These are phyloP conservation scores for Rana temporaria DNA, from an alignment of 2,113 vertebrate species.

Conservation along the genomic window DNA sequence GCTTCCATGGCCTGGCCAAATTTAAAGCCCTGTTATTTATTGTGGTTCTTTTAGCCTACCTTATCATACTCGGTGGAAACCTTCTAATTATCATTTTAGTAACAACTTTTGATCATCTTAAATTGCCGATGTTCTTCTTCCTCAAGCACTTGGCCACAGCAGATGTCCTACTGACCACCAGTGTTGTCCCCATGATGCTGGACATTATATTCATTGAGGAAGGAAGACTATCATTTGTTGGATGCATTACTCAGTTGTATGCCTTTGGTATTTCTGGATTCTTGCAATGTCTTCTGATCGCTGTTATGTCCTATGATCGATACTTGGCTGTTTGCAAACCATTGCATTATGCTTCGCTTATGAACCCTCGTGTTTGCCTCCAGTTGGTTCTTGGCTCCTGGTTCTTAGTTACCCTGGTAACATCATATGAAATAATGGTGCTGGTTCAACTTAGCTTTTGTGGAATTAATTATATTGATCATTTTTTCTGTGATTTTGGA, in stretches of 20 bases:
- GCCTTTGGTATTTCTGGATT: not conserved
- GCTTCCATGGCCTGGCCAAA: not conserved
- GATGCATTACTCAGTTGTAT: constrained; percentile 8
- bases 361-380: constrained; percentile 13
- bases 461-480: constrained; percentile 20
- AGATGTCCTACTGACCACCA: constrained; percentile 32
- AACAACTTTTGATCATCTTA: constrained; percentile 1
- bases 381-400: not conserved
- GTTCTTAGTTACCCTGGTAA: not conserved
- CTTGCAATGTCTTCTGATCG: constrained; percentile 26
- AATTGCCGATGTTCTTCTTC: constrained; percentile 40
- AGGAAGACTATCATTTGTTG: not conserved
- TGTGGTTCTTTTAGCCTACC: constrained; percentile 8
- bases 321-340: constrained; percentile 38
- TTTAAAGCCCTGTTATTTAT: constrained; percentile 15
- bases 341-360: constrained; percentile 26
- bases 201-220: not conserved
- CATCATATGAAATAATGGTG: not conserved
- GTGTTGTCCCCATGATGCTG: not conserved
- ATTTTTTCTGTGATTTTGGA: constrained; percentile 40
- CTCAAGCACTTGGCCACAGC: constrained; percentile 21
- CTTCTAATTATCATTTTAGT: constrained; percentile 19
- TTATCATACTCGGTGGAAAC: constrained; percentile 24
- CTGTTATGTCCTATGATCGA: constrained; percentile 41
- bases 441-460: not conserved